Evolutionary conservation across 2,113 vertebrate species (phyloP), one percentile per base, ranked within the genome.

Genomic region (Poeciliopsis turrubarensis): DNA sequence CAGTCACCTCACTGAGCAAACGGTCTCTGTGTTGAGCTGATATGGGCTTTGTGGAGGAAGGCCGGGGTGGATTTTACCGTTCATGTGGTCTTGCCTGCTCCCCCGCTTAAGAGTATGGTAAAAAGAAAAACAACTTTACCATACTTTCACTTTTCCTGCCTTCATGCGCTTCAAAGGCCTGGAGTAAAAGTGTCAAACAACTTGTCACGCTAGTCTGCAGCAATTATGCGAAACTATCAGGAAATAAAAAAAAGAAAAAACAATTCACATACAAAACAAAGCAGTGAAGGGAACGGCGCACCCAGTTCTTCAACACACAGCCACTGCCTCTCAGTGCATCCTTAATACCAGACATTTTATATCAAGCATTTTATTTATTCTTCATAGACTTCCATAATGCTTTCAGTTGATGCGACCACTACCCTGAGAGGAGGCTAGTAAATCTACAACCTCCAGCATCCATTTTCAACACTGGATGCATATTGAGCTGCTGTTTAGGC

Each of bases 301-400:
- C 87, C 86, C 87, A 84, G 90, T 78, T 72, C 88, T 88, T 75
- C 77, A 79, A 89, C 89, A 86, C 80, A 79, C 75, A 84, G 77
- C 84, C 75, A 63, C 30, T 7, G 75, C 72, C 73, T 89, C 68
- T 86, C 85, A 84, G 66, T 86, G 65, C 83, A 77, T 87, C 81
- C 71, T 92, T 93, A 93, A 92, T 92, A 87, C 90, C 87, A 91
- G 87, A 92, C 88, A 80, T 92, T 93, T 93, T 93, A 91, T 93
- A 91, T 92, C 86, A 87, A 87, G 86, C 89, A 64, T 91, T 92
- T 93, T 90, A 92, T 93, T 91, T 90, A 86, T 89, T 91, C 85
- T 89, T 87, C 86, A 67, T 87, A 89, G 78, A 86, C 86, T 85
- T 88, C 84, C 85, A 80, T 92, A 92, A 93, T 92, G 92, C 89